phyloP scores from a whole-genome alignment of 2,888 invertebrate species.

The Orthosia gothica region DNA sequence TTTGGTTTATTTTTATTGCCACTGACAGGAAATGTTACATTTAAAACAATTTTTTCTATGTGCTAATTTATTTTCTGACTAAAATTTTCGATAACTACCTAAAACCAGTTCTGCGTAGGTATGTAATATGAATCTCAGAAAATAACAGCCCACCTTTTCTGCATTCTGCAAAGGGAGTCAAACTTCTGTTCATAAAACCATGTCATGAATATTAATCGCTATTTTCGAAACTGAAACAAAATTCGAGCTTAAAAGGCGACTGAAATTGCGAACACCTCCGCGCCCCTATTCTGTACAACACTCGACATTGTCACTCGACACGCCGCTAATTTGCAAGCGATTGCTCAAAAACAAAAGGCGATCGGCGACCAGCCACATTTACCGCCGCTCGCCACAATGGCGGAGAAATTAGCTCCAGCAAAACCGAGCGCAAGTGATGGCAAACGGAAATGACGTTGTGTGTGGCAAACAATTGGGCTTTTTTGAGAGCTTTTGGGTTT shows the following conservation, averaged over 20 bases:
- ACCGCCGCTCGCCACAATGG: constrained; percentile 33
- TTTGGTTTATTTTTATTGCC: no score
- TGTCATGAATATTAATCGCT: background rate
- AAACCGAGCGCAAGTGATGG: constrained; percentile 24
- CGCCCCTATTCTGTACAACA: constrained; percentile 15
- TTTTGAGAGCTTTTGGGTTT: constrained; percentile 6
- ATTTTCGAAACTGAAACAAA: constrained; percentile 1
- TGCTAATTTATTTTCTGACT: background rate
- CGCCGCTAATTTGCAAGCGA: constrained; percentile 48
- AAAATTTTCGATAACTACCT: no score
- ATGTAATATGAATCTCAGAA: background rate
- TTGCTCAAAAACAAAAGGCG: constrained; percentile 63
- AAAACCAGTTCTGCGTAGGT: background rate
- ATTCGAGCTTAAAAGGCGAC: background rate
- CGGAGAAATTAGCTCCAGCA: constrained; percentile 45
- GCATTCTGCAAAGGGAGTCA: background rate
- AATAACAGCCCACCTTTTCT: background rate
- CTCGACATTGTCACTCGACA: constrained; percentile 24
- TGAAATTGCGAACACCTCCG: constrained; percentile 11
- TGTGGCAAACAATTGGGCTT: constrained; percentile 21
- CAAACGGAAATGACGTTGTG: constrained; percentile 39
- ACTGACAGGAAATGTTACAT: background rate
- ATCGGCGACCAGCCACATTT: constrained; percentile 43
- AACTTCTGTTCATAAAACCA: background rate
- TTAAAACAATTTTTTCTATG: background rate